Evolutionary conservation across 2,888 invertebrate genomes (phyloP), one percentile per base, ranked within the genome.

Genomic region (Gisinianus flammeolus): DNA sequence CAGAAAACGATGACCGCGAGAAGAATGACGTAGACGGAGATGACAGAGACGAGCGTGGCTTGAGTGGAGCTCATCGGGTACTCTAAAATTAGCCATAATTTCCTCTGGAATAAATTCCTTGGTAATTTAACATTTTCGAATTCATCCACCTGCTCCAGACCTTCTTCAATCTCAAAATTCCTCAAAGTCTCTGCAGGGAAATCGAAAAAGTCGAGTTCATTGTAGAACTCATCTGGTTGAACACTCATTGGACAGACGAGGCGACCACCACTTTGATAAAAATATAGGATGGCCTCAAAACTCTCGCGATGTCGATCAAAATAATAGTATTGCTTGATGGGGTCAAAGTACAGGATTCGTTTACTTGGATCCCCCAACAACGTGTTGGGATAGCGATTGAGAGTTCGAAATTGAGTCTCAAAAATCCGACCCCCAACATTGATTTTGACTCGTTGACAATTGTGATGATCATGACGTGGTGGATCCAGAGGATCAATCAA

Each of bases 71-170:
- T 89, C 85, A 90, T 89, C 31, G 90, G 89, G 84, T 89, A 89
- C 85, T 90, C 90, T 86, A 90, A 89, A 72, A 90, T 85, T 56
- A 90, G 86, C 89, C 89, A 90, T 72, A 90, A 86, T 85, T 88
- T 87, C 81, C 88, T 86, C 85, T 88, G 88, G 78, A 89, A 86
- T 83, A 88, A 86, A 85, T 88, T 88, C 79, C 86, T 86, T 30
- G 90, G 75, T 16, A 75, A 10, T 30, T 54, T 0, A 75, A n/a
- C 78, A 12, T 3, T 44, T 24, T 77, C 73, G 12, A 69, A 71
- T 6, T 70, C 71, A 56, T 28, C 56, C 10, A 56, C 71, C 1
- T 28, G 28, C 0, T 30, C 54, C 3, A 28, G 2, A 3, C 67
- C 75, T 52, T 78, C 79, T n/a, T 82, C 81, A 5, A 78, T 56